Evolutionary conservation across 2,113 vertebrate species (phyloP), one percentile per base, ranked within the genome.

Genomic region (Anolis sagrei): DNA sequence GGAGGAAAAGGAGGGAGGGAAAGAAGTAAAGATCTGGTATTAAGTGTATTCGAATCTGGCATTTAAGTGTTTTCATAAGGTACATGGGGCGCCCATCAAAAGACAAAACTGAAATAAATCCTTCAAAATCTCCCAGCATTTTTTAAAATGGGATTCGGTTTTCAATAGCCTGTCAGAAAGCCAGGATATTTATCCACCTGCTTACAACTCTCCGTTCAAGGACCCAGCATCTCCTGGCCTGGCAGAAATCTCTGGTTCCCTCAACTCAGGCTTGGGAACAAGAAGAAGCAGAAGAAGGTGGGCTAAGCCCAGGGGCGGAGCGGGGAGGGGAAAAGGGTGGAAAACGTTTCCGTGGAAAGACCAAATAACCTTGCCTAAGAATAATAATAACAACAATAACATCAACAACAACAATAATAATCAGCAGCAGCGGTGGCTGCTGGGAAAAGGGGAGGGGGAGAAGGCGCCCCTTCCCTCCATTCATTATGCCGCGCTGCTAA

Each of bases 401-500:
- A 69, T 32, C 13, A 69, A 29, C 27, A 69, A 61, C 2, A 44
- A 48, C 7, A 54, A 2, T 10, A 10, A 25, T 5, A 70, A 61
- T 34, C 27, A 48, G 1, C 48, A 21, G 21, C 14, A 9, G 27
- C 83, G 16, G 39, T 49, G 69, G 78, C 84, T 86, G 70, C 69
- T 80, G 9, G 36, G 36, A 62, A 54, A 66, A 80, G 84, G 84
- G 54, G 54, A 36, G 27, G 54, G n/a, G 75, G 61, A 25, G 84
- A 81, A 86, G 49, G 23, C 54, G 23, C 4, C 39, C 36, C 61
- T 19, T n/a, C 29, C 70, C 39, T 64, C 88, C 76, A 69, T 89
- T 89, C 88, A 86, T 89, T 86, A 89, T 73, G 70, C 36, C n/a
- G n/a, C 4, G 88, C 85, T 86, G 88, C 88, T 89, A 83, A 89